Evolutionary conservation across 2,113 vertebrate species (phyloP), one percentile per base, ranked within the genome.

Genomic region (Pan troglodytes): DNA sequence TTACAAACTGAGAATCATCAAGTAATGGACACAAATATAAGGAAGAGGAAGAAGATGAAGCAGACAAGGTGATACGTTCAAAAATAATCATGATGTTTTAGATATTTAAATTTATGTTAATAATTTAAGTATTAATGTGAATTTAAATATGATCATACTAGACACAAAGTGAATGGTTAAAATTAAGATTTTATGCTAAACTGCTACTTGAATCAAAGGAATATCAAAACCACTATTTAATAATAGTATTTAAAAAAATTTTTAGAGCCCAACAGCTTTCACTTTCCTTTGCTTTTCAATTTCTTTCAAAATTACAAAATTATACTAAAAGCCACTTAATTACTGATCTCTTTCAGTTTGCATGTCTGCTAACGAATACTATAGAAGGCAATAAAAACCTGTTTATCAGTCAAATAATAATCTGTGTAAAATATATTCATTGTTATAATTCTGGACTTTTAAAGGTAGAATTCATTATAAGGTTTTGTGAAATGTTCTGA

Each of bases 291-390:
- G n/a, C 2, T 83, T 87, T 50, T 27, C 30, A 50, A 57, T 75
- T 94, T 89, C 61, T 43, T 68, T 81, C 81, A 88, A 96, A 97
- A 81, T 85, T 94, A 32, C 50, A n/a, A 67, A 93, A 85, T 73
- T 1, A 7, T 88, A 79, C 73, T 90, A 93, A 81, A 95, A 75
- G 30, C 7, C 27, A 45, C 13, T 64, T 90, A 95, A 78, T 38
- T 79, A 91, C 18, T 76, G 35, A 52, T 86, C 8, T 86, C 12
- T 38, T 88, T 85, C 1, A 85, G n/a, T 52, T 70, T 96, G 12
- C 18, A 10, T 93, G 67, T 90, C 32, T 91, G 5, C 25, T 93
- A 61, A 48, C 32, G 59, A 96, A 91, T 76, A 17, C 90, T 88
- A 22, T 4, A 35, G 70, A 90, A 95, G 79, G 70, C 43, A 84